Base-by-base conservation (phyloP, 2,888 invertebrate genomes). In the Empis livida region DNA sequence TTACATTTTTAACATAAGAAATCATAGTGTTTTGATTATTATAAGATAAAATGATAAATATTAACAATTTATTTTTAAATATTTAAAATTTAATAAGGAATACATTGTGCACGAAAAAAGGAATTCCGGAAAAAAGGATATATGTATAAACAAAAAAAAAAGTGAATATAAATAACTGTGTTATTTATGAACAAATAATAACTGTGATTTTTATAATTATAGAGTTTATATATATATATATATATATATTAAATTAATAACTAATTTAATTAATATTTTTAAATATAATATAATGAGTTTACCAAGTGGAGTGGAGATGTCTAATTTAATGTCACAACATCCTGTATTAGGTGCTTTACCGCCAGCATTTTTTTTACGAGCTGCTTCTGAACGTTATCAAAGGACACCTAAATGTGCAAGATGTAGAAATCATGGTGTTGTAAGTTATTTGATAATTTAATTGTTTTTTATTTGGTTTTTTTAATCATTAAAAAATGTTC, bases 391-490 rank as follows among this genome's bases (percentile, higher is more conserved):
- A 67, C 78, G 94, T 61, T 95, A 93, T 71, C 94, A 94, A 68
- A 74, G 95, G 56, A 95, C 96, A 15, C 96, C 96, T 38, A 96
- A 96, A 72, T 96, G 96, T 72, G 96, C 96, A 49, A 78, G 96
- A 46, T 97, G 96, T 67, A 76, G 96, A 51, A 96, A 97, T 75
- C 96, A 97, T 75, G 96, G 96, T 57, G 93, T 94, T 54, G 95
- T 96, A 49, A 93, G 95, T 23, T 44, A 91, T 8, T n/a, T 35
- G 4, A n/a, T 35, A n/a, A 20, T 20, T 20, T n/a, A n/a, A n/a
- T n/a, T n/a, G n/a, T n/a, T n/a, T n/a, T n/a, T n/a, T n/a, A n/a
- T n/a, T n/a, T n/a, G n/a, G n/a, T n/a, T n/a, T n/a, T n/a, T n/a
- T n/a, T n/a, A n/a, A n/a, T n/a, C n/a, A n/a, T n/a, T n/a, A n/a